Evolutionary conservation across 2,888 invertebrate species (phyloP), one percentile per base, ranked within the genome.

Genomic region (Sarcophaga caerulescens): DNA sequence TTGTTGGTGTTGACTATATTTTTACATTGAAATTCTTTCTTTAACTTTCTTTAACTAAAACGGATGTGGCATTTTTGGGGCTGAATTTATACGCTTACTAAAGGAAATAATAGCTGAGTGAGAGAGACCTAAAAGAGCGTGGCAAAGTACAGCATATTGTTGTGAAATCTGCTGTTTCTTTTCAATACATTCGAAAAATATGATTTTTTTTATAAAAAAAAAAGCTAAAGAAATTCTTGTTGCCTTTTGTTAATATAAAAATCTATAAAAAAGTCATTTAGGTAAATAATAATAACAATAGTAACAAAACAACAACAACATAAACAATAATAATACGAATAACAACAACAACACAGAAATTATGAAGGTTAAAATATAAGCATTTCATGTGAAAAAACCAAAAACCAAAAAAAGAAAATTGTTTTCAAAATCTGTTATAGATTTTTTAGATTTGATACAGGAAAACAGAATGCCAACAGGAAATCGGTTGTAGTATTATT

Each of bases 261-360:
- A 80, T 73, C 66, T 74, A 84, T 77, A 83, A 77, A 83, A 35
- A 86, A 86, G 62, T 70, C 77, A 86, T 86, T 84, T 84, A 65
- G 65, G 69, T 70, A 83, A 83, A 81, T 77, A 77, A 14, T 6
- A 52, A 52, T n/a, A 57, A 57, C 14, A 57, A 57, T 17, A 57
- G n/a, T 17, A 57, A 57, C 17, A 14, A 57, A 57, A 57, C 10
- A 63, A 19, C 12, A 68, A 70, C 17, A n/a, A n/a, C n/a, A 47
- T 8, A 45, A 77, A 45, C n/a, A 62, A 35, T 21, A 63, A 68
- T 23, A 70, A 44, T 19, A n/a, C n/a, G n/a, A n/a, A n/a, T n/a
- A n/a, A n/a, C n/a, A n/a, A n/a, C n/a, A 57, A 57, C 10, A 63
- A 19, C 12, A 68, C 17, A 60, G 19, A 4, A 35, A 8, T 23